Evolutionary conservation across 2,113 vertebrate genomes (phyloP).

Genomic region (Gopherus evgoodei): DNA sequence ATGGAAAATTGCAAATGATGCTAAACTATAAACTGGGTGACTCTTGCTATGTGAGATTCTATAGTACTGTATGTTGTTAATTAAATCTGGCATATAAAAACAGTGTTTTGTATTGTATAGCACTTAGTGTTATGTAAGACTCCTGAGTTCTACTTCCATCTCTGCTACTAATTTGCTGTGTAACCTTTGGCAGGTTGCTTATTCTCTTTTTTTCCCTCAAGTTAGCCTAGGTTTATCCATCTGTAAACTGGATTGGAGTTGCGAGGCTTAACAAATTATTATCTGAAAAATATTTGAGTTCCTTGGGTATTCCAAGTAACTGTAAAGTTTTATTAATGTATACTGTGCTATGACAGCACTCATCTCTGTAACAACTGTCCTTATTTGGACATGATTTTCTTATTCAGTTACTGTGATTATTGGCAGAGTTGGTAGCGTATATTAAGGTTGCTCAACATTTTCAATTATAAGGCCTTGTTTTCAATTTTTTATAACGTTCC

Average conservation of each 20-base stretch:
- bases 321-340: not conserved
- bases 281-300: not conserved
- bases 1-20: not conserved
- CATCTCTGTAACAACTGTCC: not conserved
- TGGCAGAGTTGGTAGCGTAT: conserved; percentile 21
- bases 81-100: not conserved
- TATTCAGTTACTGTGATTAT: not conserved
- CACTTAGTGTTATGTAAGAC: not conserved
- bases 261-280: not conserved
- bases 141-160: not conserved
- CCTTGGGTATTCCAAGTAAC: fast-evolving
- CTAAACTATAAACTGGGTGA: not conserved
- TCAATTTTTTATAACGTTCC: not conserved
- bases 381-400: not conserved
- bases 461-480: conserved; percentile 10
- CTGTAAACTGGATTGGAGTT: not conserved
- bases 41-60: not conserved
- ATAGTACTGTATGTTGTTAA: not conserved
- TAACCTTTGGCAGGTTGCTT: fast-evolving
- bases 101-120: not conserved
- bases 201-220: fast-evolving
- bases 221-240: too few species aligned
- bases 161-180: not conserved
- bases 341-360: not conserved
- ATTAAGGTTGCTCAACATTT: conserved; percentile 22